These are phyloP conservation scores for Sepioteuthis lessoniana DNA, from an alignment of 2,888 invertebrate genomes.

Conservation along the genomic window DNA sequence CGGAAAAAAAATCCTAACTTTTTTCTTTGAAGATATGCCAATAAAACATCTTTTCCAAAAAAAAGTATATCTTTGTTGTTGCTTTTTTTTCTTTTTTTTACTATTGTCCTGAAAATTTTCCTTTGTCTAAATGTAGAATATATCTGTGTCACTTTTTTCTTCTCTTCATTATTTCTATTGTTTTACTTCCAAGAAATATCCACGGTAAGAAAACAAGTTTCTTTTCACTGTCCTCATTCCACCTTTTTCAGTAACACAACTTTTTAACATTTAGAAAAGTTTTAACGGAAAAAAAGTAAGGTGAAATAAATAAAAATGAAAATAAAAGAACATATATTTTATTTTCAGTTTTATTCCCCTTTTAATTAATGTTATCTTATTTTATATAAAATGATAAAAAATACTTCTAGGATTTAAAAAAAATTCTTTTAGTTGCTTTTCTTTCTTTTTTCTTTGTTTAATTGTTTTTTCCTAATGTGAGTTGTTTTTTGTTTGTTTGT, in stretches of 20 bases:
- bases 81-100: neutral
- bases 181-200: neutral
- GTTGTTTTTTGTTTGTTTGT: neutral
- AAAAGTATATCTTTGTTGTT: neutral
- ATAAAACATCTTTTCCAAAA: neutral
- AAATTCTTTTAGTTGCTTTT: neutral
- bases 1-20: neutral
- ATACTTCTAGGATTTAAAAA: neutral
- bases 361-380: neutral
- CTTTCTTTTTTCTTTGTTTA: neutral
- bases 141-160: neutral
- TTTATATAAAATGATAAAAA: neutral
- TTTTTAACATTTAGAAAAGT: slow-evolving; percentile 33
- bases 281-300: neutral
- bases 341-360: neutral
- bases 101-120: neutral
- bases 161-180: neutral
- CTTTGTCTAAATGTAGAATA: neutral
- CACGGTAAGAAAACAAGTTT: slow-evolving; percentile 25
- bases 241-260: neutral
- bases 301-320: neutral
- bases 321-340: neutral
- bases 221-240: neutral
- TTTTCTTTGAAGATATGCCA: neutral
- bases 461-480: too few relatives aligned